Percentiles rank a stretch among this genome's conserved stretches.
phyloP scores from a whole-genome alignment of 2,888 invertebrate species.

The Argyresthia goedartella region DNA sequence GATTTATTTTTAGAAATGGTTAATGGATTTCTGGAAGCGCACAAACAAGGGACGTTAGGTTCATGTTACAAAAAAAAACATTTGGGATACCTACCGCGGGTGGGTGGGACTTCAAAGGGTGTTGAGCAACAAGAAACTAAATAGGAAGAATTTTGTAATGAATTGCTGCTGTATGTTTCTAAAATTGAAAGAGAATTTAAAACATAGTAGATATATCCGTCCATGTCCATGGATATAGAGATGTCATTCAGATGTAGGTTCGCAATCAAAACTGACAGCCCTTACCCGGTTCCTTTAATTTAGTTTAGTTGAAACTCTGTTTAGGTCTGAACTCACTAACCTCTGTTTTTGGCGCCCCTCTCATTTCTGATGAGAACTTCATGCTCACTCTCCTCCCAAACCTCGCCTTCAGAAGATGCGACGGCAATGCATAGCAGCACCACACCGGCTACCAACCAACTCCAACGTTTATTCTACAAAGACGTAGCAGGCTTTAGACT shows the following conservation, averaged over 20 bases:
- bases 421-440: slow-evolving; percentile 61
- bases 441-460: slow-evolving; percentile 58
- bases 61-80: not conserved
- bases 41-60: slow-evolving; percentile 5
- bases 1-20: slow-evolving; percentile 17
- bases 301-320: not conserved
- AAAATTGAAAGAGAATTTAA: no score
- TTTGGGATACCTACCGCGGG: no score
- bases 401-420: slow-evolving; percentile 75
- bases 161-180: no score
- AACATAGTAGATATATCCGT: no score
- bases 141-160: no score
- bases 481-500: no score
- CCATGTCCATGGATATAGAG: no score
- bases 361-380: slow-evolving; percentile 85
- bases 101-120: no score
- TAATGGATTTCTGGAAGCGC: slow-evolving; percentile 1
- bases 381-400: slow-evolving; percentile 84
- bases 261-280: no score
- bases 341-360: slow-evolving; percentile 83
- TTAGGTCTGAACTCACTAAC: slow-evolving; percentile 34
- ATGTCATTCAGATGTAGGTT: no score
- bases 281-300: no score
- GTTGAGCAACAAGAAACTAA: no score
- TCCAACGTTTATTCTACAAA: slow-evolving; percentile 27